A percentile compares a stretch with the other conserved stretches of the same genome.
phyloP scores from a whole-genome alignment of 2,797 vertebrate species.

The Liasis olivaceus region DNA sequence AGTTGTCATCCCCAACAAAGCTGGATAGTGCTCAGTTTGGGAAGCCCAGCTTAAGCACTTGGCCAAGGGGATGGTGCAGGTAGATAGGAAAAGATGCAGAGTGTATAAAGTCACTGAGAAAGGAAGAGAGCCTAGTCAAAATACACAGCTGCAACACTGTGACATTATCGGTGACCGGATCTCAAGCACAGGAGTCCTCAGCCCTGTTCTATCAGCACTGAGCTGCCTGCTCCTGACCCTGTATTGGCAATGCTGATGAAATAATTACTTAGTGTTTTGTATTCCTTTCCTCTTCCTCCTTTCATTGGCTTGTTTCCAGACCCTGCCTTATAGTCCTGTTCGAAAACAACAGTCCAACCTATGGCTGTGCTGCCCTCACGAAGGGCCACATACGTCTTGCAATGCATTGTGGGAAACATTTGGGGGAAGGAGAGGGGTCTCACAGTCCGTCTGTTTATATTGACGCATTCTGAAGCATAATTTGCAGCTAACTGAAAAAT shows the following conservation, averaged over 20 bases:
- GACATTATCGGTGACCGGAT: background rate
- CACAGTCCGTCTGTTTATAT: background rate
- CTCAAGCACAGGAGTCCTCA: conserved; percentile 41
- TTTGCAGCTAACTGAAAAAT: conserved; percentile 7
- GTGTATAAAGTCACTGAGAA: background rate
- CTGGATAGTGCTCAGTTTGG: background rate
- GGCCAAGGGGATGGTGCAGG: background rate
- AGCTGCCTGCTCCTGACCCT: conserved; percentile 76
- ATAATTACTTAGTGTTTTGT: conserved; percentile 69
- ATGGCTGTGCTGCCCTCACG: conserved; percentile 75
- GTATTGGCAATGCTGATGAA: conserved; percentile 75
- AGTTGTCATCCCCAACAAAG: background rate
- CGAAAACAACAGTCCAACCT: conserved; percentile 87
- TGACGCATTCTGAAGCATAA: background rate
- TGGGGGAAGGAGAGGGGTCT: conserved; percentile 22
- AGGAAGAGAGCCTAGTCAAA: background rate
- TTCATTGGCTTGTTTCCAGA: conserved; percentile 89
- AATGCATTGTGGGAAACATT: conserved; percentile 84
- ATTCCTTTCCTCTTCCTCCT: conserved; percentile 72
- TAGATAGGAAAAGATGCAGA: background rate
- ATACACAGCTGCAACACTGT: background rate
- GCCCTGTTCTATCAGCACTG: conserved; percentile 77
- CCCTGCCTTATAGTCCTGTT: conserved; percentile 77
- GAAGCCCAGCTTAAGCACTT: background rate
- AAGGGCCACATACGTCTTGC: conserved; percentile 67